Evolutionary conservation across 2,888 invertebrate species (phyloP).

Genomic region (Aleiodes testaceus): DNA sequence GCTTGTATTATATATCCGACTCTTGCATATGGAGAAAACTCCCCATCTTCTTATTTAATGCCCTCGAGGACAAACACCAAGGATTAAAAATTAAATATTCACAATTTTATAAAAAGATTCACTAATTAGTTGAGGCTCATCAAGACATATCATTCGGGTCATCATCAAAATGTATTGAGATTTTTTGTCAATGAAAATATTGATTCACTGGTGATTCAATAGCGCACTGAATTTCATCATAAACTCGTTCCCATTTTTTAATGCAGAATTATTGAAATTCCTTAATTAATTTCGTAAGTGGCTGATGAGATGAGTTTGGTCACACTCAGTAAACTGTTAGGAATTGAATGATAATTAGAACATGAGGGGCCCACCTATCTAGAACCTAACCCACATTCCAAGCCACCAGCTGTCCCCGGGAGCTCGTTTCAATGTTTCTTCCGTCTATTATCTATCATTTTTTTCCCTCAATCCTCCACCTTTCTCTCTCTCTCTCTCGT

Average conservation of each 20-base stretch:
- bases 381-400: constrained; percentile 67
- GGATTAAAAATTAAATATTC: no score
- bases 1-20: constrained; percentile 7
- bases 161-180: no score
- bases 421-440: constrained; percentile 42
- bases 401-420: constrained; percentile 61
- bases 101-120: background rate
- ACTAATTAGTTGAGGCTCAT: background rate
- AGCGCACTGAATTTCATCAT: background rate
- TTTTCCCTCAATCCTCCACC: constrained; percentile 52
- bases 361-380: constrained; percentile 57
- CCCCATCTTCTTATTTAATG: constrained; percentile 33
- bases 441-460: constrained; percentile 39
- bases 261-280: no score
- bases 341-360: constrained; percentile 72
- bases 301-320: constrained; percentile 42
- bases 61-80: constrained; percentile 27
- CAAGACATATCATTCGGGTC: background rate
- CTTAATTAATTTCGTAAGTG: constrained; percentile 10
- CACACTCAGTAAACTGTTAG: constrained; percentile 68
- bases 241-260: constrained; percentile 8
- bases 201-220: constrained; percentile 13
- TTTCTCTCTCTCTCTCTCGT: constrained; percentile 40
- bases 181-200: background rate
- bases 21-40: constrained; percentile 25